A percentile compares a stretch with the other conserved stretches of the same genome.
Conservation (phyloP, 2,113 vertebrate genomes). For the Gadus macrocephalus region DNA sequence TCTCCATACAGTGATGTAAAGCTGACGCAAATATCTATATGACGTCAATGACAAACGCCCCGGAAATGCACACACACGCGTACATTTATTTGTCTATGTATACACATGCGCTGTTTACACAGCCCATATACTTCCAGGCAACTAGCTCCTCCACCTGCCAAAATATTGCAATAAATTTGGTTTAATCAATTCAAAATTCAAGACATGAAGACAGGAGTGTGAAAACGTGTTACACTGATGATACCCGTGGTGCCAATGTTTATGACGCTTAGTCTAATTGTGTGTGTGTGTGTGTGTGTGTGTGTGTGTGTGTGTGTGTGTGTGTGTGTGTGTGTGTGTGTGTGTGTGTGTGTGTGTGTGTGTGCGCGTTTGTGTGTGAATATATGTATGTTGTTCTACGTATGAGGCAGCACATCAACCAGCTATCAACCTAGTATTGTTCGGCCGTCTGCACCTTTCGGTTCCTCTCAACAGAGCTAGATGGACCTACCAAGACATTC, state of each 20-base stretch:
- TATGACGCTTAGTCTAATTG: not conserved
- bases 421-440: not conserved
- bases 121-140: not conserved
- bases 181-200: not conserved
- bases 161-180: not conserved
- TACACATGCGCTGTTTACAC: not conserved
- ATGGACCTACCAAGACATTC: not conserved
- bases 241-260: not conserved
- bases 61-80: not conserved
- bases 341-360: not conserved
- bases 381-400: not conserved
- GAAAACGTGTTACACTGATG: not conserved
- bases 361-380: not conserved
- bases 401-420: not conserved
- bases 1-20: not conserved
- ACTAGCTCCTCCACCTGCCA: not conserved
- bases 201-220: not conserved
- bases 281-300: not conserved
- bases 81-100: not conserved
- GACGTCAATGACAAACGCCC: not conserved
- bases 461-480: not conserved
- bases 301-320: not conserved
- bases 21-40: not conserved
- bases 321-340: not conserved
- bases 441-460: not conserved